Evolutionary conservation across 1,140 invertebrate genomes (phyloP), one percentile per base, ranked within the genome.

Genomic region (Drosophila setifemur): DNA sequence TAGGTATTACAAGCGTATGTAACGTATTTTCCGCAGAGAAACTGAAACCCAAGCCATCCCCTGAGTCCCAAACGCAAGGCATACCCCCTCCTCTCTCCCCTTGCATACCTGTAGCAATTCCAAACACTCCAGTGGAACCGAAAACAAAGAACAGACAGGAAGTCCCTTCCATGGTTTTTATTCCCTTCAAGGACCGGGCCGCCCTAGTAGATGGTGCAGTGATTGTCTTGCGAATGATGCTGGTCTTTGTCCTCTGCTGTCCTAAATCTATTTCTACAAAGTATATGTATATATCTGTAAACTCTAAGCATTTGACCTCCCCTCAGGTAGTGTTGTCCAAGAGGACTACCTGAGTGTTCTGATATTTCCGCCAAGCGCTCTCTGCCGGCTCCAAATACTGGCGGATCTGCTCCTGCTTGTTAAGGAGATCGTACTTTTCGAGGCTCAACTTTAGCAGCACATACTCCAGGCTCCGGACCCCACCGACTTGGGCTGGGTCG

Each of bases 131-230:
- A 69, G 79, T 83, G 74, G 58, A 74, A 66, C 47, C 25, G 66
- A 52, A 78, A 66, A 47, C 19, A 66, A 49, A 61, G 53, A 79
- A 75, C 31, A 43, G 47, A 48, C 70, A 85, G 79, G 79, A 83
- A 74, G 66, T 83, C 39, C 55, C 54, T 57, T 71, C 9, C 16
- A 48, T 45, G 48, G 7, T 19, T 58, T 52, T 76, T 37, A 50
- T 53, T 55, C 37, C 29, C n/a, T 53, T 58, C 8, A 48, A 63
- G 42, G 37, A 44, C 16, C 31, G 14, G 16, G 53, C 52, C 28
- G 39, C 54, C 53, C 37, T 45, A 54, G 21, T 45, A 57, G 58
- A 44, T 63, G 37, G 54, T 63, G 55, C 40, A 37, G 40, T 12
- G 50, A 69, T 73, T 69, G 53, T 47, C 48, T 67, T 5, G 25